Conservation (phyloP, 2,113 vertebrate species). For the Chaenocephalus aceratus region DNA sequence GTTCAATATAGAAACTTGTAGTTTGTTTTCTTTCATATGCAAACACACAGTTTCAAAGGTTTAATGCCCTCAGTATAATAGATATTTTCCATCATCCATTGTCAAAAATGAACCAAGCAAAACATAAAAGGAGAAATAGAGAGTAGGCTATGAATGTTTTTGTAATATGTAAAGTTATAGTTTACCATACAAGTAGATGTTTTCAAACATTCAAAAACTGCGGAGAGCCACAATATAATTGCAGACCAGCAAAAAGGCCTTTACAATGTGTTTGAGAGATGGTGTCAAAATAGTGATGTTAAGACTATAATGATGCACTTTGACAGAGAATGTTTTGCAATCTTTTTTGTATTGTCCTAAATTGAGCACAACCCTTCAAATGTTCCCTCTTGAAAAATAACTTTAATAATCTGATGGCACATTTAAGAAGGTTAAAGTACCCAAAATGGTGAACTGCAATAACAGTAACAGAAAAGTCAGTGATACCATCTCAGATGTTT, state of each 20-base stretch:
- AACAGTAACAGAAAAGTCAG: not conserved
- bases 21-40: slow-evolving; percentile 22
- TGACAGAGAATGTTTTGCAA: slow-evolving; percentile 25
- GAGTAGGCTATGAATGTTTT: not conserved
- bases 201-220: slow-evolving; percentile 10
- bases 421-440: slow-evolving; percentile 23
- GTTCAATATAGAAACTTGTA: slow-evolving; percentile 14
- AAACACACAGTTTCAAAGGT: not conserved
- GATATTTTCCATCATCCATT: not conserved
- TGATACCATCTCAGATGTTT: slow-evolving; percentile 3
- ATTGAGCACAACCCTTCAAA: too few relatives aligned
- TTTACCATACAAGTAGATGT: not conserved
- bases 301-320: slow-evolving; percentile 20
- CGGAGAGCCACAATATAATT: slow-evolving; percentile 3
- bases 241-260: not conserved
- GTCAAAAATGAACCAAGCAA: slow-evolving; percentile 7
- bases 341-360: too few relatives aligned
- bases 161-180: slow-evolving; percentile 20
- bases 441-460: slow-evolving; percentile 5
- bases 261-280: slow-evolving; percentile 9
- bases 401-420: slow-evolving; percentile 10
- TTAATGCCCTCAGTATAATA: not conserved
- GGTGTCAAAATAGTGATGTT: not conserved
- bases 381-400: not conserved
- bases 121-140: slow-evolving; percentile 6